Evolutionary conservation across 2,888 invertebrate species (phyloP), one percentile per base, ranked within the genome.

Genomic region (Leptinotarsa rubiginosa): DNA sequence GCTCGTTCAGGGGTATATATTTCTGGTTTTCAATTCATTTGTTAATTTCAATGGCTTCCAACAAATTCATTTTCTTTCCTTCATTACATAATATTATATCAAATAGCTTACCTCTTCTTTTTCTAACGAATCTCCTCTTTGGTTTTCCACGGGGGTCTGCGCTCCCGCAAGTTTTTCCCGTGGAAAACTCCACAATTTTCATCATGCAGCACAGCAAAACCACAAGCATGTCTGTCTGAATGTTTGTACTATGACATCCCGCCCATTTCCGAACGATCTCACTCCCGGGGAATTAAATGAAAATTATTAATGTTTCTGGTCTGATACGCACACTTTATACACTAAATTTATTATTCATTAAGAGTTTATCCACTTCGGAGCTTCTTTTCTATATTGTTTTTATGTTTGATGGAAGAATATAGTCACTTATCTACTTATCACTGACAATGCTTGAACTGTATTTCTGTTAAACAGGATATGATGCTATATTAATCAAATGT

Each of bases 201-300:
- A 91, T 90, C 87, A 91, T 90, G 87, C 90, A 89, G 86, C 91
- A 91, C 88, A 91, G 85, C 79, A 91, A 86, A 85, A 91, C 88
- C 86, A 90, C 89, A 87, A 91, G 89, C 90, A 90, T 91, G 84
- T 87, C 87, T 85, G 75, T 80, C 54, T 54, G 50, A 50, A 49
- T 56, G 16, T 65, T 15, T 22, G 59, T 70, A 64, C 47, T 68
- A 69, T 56, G 75, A 68, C 75, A 64, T 70, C n/a, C 31, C 70
- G 76, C 73, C 78, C 76, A 70, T 72, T 73, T 47, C 41, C 59
- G 20, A 22, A 56, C 47, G 31, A 20, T 56, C 10, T 47, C 69
- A 69, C 59, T 69, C 47, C 15, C 7, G 31, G 41, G 15, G 22
- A 56, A 20, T 22, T 18, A 12, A 10, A 4, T 7, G 12, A 52